These are phyloP conservation scores for Drosophila prostipennis DNA, from an alignment of 2,888 invertebrate genomes.

Conservation along the genomic window DNA sequence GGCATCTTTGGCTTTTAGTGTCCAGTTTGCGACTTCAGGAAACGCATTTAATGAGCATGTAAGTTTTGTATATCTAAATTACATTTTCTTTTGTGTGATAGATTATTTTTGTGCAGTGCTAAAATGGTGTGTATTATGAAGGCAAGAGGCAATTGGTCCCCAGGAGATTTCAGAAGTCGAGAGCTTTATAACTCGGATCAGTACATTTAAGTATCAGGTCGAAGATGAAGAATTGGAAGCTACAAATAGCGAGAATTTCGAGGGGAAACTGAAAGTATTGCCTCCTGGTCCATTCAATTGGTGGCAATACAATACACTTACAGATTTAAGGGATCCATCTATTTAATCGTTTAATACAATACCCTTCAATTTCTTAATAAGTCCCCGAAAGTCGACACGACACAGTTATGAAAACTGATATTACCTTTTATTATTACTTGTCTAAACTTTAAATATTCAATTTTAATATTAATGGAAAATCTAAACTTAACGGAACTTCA, in stretches of 20 bases:
- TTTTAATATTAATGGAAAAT: no score
- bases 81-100: background rate
- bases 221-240: slow-evolving; percentile 35
- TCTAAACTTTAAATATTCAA: no score
- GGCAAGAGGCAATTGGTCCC: background rate
- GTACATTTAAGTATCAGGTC: slow-evolving; percentile 49
- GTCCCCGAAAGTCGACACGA: no score
- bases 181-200: slow-evolving; percentile 48
- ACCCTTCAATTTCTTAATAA: no score
- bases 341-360: background rate
- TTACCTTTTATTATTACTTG: no score
- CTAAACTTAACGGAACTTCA: background rate
- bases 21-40: slow-evolving; percentile 43
- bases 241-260: background rate
- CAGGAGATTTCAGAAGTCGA: slow-evolving; percentile 40
- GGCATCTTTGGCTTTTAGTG: slow-evolving; percentile 33
- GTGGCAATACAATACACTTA: slow-evolving; percentile 44
- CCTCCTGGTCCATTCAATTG: slow-evolving; percentile 49
- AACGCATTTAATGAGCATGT: slow-evolving; percentile 49
- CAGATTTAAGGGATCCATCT: background rate
- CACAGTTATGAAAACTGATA: no score
- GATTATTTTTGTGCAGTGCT: slow-evolving; percentile 34
- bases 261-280: slow-evolving; percentile 26
- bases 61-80: background rate
- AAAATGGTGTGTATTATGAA: slow-evolving; percentile 32